Evolutionary conservation across 2,888 invertebrate species (phyloP), one percentile per base, ranked within the genome.

Genomic region (Ophion obscuratus): DNA sequence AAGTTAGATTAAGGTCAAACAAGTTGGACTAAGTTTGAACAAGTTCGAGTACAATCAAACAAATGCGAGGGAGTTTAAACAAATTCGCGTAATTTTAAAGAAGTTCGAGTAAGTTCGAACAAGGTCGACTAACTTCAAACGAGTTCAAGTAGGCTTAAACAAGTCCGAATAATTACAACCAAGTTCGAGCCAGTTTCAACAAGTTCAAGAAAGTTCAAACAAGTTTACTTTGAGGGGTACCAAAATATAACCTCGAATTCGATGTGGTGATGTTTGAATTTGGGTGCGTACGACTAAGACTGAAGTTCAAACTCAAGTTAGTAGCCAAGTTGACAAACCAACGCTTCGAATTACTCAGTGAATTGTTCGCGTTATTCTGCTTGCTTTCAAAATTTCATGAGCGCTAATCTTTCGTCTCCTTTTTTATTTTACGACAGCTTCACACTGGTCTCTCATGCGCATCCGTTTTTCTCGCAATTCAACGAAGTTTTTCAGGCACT

Each of bases 401-500:
- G 53, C 17, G 53, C 17, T 53, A 53, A 53, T 53, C 17, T 53
- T 17, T 14, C 3, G 2, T 17, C 53, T 0, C 17, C 14, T 17
- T 53, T 5, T 53, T 53, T 53, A 53, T 53, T 53, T 53, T 53
- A 53, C 17, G 53, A 53, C 53, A 53, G 53, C 53, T 53, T 53
- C 17, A 53, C 53, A 4, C 17, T 53, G 53, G 14, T 53, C 17
- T 53, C 53, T 14, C 53, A 14, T 17, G 53, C 14, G 53, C 17
- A 53, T 17, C 53, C 17, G 2, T 53, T 53, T 44, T 24, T 68
- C 44, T 20, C n/a, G 47, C 36, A 40, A 27, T 27, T 31, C 57
- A 61, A 24, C 73, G 20, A 74, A n/a, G 24, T 36, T 59, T 74
- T 74, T 24, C 47, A 53, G 31, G 53, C 53, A 40, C 67, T 67